Evolutionary conservation across 2,113 vertebrate species (phyloP).

Genomic region (Pterophyllum scalare): DNA sequence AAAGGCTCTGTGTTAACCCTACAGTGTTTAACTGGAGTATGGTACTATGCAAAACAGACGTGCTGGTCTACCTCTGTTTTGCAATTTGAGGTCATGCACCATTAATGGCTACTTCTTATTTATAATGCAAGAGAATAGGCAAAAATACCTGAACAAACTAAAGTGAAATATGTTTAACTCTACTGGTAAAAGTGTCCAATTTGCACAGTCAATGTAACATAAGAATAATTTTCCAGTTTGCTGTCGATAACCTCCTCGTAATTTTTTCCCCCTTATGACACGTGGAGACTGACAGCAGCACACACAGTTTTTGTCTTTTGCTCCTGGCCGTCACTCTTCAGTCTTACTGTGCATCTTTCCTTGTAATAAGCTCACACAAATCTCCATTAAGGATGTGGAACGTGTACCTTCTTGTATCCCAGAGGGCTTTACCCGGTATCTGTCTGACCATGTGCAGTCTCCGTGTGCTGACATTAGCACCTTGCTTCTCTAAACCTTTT

Average conservation of each 20-base stretch:
- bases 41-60: no score
- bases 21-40: neutral
- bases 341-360: neutral
- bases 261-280: no score
- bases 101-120: neutral
- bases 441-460: constrained; percentile 32
- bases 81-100: neutral
- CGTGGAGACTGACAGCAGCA: neutral
- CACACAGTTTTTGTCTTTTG: neutral
- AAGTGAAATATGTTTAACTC: neutral
- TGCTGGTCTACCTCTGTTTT: no score
- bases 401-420: neutral
- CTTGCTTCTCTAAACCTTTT: constrained; percentile 58
- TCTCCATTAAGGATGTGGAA: neutral
- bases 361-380: neutral
- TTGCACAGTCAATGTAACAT: neutral
- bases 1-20: neutral
- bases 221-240: no score
- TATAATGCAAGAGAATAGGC: neutral
- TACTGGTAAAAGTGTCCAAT: neutral
- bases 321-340: neutral
- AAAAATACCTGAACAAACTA: neutral
- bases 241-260: no score
- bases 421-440: constrained; percentile 1
- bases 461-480: constrained; percentile 58